A percentile compares a stretch with the other conserved stretches of the same genome.
These are phyloP conservation scores for Apistogramma diplotaenia DNA, from an alignment of 2,113 vertebrate genomes.

Conservation along the genomic window DNA sequence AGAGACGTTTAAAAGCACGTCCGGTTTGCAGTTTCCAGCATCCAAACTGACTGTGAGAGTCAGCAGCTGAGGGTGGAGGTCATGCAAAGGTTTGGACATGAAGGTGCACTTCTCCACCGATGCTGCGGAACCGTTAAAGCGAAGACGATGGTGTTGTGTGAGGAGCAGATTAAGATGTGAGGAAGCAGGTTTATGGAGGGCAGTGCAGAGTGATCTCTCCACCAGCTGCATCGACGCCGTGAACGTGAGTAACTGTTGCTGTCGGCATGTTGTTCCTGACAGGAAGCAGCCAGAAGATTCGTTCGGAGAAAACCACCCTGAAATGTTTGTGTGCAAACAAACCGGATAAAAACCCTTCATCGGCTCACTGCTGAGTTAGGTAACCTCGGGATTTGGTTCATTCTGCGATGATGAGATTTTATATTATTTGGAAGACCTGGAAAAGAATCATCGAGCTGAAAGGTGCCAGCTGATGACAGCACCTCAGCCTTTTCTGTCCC, in stretches of 20 bases:
- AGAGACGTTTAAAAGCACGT: background rate
- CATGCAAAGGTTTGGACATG: background rate
- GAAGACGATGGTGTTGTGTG: no score
- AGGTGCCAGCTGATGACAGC: background rate
- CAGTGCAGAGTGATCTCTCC: background rate
- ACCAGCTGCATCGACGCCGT: background rate
- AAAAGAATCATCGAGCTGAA: background rate
- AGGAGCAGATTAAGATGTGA: background rate
- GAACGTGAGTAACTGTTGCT: background rate
- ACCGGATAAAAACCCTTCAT: background rate
- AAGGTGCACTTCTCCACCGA: background rate
- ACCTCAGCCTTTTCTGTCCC: slow-evolving; percentile 7
- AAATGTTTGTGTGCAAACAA: background rate
- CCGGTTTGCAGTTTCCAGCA: background rate
- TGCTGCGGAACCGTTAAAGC: background rate
- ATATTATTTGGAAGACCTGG: slow-evolving; percentile 17
- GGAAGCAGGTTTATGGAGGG: background rate
- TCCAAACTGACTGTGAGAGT: background rate
- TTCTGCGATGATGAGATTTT: slow-evolving; percentile 11
- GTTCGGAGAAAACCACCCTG: background rate
- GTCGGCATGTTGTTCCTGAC: background rate
- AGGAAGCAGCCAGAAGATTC: background rate
- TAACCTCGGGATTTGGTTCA: background rate
- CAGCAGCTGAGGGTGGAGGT: background rate
- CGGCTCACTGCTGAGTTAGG: background rate